Evolutionary conservation across 2,888 invertebrate species (phyloP), one percentile per base, ranked within the genome.

Genomic region (Uloborus plumipes): DNA sequence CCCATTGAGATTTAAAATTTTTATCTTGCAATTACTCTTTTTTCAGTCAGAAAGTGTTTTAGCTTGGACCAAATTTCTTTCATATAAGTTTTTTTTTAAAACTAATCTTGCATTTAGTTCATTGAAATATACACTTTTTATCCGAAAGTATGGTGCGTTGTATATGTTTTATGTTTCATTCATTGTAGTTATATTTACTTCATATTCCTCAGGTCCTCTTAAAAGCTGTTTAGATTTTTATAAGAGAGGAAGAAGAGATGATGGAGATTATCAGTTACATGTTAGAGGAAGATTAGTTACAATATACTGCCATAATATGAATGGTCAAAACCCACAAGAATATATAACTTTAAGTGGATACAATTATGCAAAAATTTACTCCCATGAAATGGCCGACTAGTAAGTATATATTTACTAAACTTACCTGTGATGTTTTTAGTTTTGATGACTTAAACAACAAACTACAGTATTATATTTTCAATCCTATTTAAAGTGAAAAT

Each of bases 281-380:
- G 90, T 95, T 18, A 91, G 91, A 51, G 92, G 93, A 2, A 91
- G 91, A 81, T 90, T 91, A 14, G 85, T 89, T 14, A 87, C 88
- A 84, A 88, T 73, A 71, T 95, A 93, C 88, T 96, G 95, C 88
- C 92, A 93, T 87, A 91, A 91, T 85, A 95, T 95, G 95, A 91
- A 91, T 84, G 91, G 91, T 0, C 87, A 90, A 2, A 89, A 91
- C 65, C 95, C 95, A 0, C 90, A 91, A 86, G 95, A 96, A 88
- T 96, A 93, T 88, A 90, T 96, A n/a, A 90, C 91, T 26, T 89
- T 90, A 16, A 92, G 92, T 58, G 91, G 91, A 7, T 92, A 93
- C 84, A 95, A 96, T 89, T 95, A 92, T 88, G 93, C 95, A 0
- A 94, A 95, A 88, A 92, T 94, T 85, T 95, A 80, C 65, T 80